Base-by-base conservation (phyloP, 1,140 invertebrate species). In the Zaprionus lachaisei region DNA sequence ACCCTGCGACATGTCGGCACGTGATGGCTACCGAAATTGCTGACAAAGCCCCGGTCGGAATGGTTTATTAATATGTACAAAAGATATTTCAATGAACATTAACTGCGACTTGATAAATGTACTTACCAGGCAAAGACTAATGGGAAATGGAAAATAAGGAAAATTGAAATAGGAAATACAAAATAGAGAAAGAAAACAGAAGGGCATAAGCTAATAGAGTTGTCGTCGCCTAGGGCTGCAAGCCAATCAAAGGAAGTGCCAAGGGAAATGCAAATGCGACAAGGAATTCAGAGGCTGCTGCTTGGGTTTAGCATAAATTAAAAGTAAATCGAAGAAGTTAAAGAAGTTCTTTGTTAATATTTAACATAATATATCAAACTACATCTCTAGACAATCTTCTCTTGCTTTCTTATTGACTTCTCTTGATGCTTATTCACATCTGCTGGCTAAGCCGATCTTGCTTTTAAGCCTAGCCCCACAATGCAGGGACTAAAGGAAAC, bases 1-100 rank as follows among this genome's bases (percentile, higher is more conserved):
- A 37, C 26, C 12, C 68, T 63, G 44, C 5, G n/a, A 49, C 44
- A 49, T 3, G 34, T 67, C 41, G 72, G 76, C 80, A 79, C 72
- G 75, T 79, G 63, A 70, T 47, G 24, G 67, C 69, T 57, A 66
- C 44, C 37, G 69, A 61, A 72, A 73, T 61, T 38, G 65, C 38
- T 68, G 65, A 54, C 64, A 68, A 58, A 71, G 80, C 55, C 55
- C n/a, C 55, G 14, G 34, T 38, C 41, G 61, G 66, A 75, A 41
- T 72, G 47, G 37, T 57, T 72, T 78, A 80, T 78, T 80, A 80
- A 80, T 80, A 78, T 80, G 65, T 69, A 68, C 69, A 77, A 67
- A 66, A 54, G 67, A 67, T 66, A 66, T 67, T 67, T 67, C 64
- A 67, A 72, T 67, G 64, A 54, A 61, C 38, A 49, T 58, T 22